phyloP scores from a whole-genome alignment of 2,888 invertebrate species.

The Troides helena region DNA sequence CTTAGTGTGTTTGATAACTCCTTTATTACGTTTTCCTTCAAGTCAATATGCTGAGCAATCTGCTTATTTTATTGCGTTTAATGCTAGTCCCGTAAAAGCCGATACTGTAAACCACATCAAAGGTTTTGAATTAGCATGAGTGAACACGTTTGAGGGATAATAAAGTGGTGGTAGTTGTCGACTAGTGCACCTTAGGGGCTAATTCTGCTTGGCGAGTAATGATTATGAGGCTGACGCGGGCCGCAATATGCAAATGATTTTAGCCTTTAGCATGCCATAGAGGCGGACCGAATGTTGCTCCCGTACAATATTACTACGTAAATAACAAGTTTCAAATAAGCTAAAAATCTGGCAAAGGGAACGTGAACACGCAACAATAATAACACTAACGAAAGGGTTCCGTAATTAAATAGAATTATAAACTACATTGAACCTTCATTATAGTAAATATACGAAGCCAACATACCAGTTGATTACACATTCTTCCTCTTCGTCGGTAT shows the following conservation, averaged over 20 bases:
- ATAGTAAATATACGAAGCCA: no score
- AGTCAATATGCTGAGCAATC: conserved; percentile 36
- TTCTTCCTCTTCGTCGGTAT: no score
- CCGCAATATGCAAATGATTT: conserved; percentile 77
- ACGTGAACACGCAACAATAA: conserved; percentile 9
- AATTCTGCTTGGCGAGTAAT: conserved; percentile 73
- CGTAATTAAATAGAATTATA: background rate
- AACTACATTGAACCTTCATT: no score
- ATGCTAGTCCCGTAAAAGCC: conserved; percentile 38
- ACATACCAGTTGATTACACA: no score
- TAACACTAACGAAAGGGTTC: conserved; percentile 15
- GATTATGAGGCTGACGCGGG: conserved; percentile 66
- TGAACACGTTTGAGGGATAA: conserved; percentile 71
- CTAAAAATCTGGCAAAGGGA: conserved; percentile 14
- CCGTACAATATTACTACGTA: conserved; percentile 45
- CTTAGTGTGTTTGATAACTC: no score
- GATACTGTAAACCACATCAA: conserved; percentile 66
- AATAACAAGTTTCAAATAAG: conserved; percentile 37
- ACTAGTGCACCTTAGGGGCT: conserved; percentile 75
- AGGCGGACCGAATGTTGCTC: conserved; percentile 40
- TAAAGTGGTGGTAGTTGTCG: conserved; percentile 69
- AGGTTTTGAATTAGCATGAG: conserved; percentile 73
- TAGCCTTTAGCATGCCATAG: conserved; percentile 63
- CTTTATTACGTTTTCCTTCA: conserved; percentile 17
- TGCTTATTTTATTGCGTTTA: conserved; percentile 42